Conservation (phyloP, 2,888 invertebrate species). For the Muschampia plurimacula region DNA sequence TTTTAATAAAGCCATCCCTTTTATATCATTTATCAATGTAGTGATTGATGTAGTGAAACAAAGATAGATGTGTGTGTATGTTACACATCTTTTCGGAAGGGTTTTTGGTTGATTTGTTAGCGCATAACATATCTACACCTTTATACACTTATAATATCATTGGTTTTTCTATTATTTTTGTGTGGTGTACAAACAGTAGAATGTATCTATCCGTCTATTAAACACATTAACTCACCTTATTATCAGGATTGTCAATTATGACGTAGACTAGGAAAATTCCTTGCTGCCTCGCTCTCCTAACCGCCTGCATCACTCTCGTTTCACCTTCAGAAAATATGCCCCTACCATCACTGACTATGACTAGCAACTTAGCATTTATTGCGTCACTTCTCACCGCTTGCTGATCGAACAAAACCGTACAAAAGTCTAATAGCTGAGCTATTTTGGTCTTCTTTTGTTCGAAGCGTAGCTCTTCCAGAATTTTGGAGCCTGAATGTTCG, state of each 20-base stretch:
- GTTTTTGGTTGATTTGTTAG: too few relatives aligned
- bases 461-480: conserved; percentile 93
- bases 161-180: too few relatives aligned
- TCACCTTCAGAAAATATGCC: conserved; percentile 96
- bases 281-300: conserved; percentile 91
- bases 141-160: too few relatives aligned
- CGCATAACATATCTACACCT: too few relatives aligned
- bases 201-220: too few relatives aligned
- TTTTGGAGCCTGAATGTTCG: conserved; percentile 93
- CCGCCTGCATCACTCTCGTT: conserved; percentile 89
- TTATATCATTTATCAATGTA: too few relatives aligned
- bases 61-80: too few relatives aligned
- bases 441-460: conserved; percentile 96
- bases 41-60: too few relatives aligned
- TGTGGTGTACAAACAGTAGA: too few relatives aligned
- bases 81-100: too few relatives aligned
- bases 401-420: conserved; percentile 86
- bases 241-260: conserved; percentile 96
- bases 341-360: conserved; percentile 98
- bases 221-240: conserved; percentile 88
- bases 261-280: conserved; percentile 98
- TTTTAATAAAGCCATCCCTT: too few relatives aligned
- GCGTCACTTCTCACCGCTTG: conserved; percentile 80
- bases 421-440: conserved; percentile 92
- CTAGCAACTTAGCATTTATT: conserved; percentile 92